Base-by-base conservation (phyloP, 2,113 vertebrate genomes). In the Protomyctophum bolini region DNA sequence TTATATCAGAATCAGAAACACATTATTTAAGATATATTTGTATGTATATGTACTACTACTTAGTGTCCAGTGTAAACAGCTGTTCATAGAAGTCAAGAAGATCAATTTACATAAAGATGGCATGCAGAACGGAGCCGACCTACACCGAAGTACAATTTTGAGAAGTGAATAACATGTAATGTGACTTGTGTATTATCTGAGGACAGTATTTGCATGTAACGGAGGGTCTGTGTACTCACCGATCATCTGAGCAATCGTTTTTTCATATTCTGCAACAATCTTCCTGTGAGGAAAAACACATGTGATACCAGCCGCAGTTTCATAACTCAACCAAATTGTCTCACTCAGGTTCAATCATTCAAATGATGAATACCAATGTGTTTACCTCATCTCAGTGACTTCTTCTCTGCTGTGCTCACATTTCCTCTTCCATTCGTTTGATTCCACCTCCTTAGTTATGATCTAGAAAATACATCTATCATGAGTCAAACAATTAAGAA, bases 231-330 rank as follows among this genome's bases (percentile, higher is more conserved):
- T 29, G 10, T 58, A 83, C 93, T 92, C 82, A 99, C 98, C 98
- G 33, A 98, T 98, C 98, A 99, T 99, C 89, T 99, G 97, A 66
- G 97, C 95, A 51, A 99, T 97, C 1, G 98, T 98, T 87, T 98
- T 98, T 84, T 99, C 97, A 49, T 99, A 99, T 81, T 99, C 98
- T 10, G 96, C 95, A 76, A 99, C 97, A 6, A 99, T 97, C 85
- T 97, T 98, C 87, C 97, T 98, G 68, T 57, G 33, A 73, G 12
- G 86, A 0, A 70, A 65, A 65, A 58, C 3, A 79, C 2, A 29
- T 14, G 21, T 21, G 21, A 21, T 21, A 21, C 21, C 21, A 21
- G 21, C 11, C 10, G 33, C 6, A 49, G 10, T 12, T 54, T 54
- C 2, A 11, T 12, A 54, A n/a, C 4, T 12, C 51, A 54, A 54